Evolutionary conservation across 1,140 invertebrate species (phyloP).

Genomic region (Papilio glaucus): DNA sequence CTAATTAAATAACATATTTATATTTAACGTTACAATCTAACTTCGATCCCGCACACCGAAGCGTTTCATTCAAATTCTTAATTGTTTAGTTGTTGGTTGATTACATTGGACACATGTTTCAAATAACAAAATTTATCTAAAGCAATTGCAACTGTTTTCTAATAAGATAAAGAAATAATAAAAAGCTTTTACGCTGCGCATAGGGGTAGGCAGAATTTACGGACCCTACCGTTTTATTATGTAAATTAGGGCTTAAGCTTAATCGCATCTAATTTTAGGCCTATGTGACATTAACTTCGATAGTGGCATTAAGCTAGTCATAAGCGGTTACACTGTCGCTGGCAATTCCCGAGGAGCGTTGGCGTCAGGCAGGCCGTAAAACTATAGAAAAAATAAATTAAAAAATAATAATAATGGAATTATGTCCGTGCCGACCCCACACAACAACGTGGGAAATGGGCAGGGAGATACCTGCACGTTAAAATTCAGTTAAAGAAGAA

Average conservation of each 20-base stretch:
- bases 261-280: conserved; percentile 8
- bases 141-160: background rate
- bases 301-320: background rate
- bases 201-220: background rate
- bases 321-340: too few relatives aligned
- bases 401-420: too few relatives aligned
- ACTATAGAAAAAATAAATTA: too few relatives aligned
- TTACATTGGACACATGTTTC: too few relatives aligned
- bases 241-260: background rate
- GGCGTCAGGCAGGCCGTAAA: too few relatives aligned
- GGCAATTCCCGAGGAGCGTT: too few relatives aligned
- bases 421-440: too few relatives aligned
- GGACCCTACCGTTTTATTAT: conserved; percentile 11
- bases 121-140: background rate
- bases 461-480: too few relatives aligned
- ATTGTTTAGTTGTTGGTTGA: too few relatives aligned
- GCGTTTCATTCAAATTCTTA: background rate
- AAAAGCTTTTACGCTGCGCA: background rate
- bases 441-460: too few relatives aligned
- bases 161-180: background rate
- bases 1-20: conserved; percentile 8
- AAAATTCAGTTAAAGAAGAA: too few relatives aligned
- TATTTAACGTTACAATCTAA: background rate
- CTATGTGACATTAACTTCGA: background rate
- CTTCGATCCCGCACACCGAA: background rate